Evolutionary conservation across 2,113 vertebrate species (phyloP), one percentile per base, ranked within the genome.

Genomic region (Grammomys surdaster): DNA sequence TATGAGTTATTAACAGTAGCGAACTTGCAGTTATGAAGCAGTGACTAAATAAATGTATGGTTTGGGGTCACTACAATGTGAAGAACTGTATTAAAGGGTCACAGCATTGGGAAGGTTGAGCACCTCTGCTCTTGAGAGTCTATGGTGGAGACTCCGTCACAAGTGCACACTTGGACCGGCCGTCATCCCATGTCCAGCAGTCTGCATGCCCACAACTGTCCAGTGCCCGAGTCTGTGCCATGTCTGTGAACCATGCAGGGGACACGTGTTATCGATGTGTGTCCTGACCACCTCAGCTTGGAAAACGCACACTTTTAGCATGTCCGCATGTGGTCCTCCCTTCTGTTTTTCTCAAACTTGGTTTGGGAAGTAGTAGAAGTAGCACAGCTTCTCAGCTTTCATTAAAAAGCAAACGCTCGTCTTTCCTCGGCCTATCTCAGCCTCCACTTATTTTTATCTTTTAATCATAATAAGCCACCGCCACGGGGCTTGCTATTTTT

Each of bases 401-500:
- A 97, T 96, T 96, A 98, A 98, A 98, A 98, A 97, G 98, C 95
- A 84, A 96, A 94, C 97, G 96, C 95, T 98, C 96, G 46, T 88
- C 97, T 97, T 98, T 98, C 98, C 97, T 98, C 93, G 96, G 96
- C 98, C 98, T 65, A 82, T 97, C 98, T 98, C 98, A 98, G 98
- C 96, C 95, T 96, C 96, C 96, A 85, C 95, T 98, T 98, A 98
- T 98, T 99, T 99, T 98, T 98, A 98, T 98, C 98, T 98, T 98
- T 98, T 98, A 97, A 98, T 98, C 98, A 96, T 82, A 98, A 98
- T 98, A 98, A 98, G 94, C 94, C 92, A 97, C 84, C 11, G 98
- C 98, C 97, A 97, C 77, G 36, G 98, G 98, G 96, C 94, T 97
- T 96, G 96, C 98, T 99, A 98, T 99, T 99, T 99, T 98, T 97